phyloP scores from a whole-genome alignment of 1,140 invertebrate genomes.

The Venturia canescens region DNA sequence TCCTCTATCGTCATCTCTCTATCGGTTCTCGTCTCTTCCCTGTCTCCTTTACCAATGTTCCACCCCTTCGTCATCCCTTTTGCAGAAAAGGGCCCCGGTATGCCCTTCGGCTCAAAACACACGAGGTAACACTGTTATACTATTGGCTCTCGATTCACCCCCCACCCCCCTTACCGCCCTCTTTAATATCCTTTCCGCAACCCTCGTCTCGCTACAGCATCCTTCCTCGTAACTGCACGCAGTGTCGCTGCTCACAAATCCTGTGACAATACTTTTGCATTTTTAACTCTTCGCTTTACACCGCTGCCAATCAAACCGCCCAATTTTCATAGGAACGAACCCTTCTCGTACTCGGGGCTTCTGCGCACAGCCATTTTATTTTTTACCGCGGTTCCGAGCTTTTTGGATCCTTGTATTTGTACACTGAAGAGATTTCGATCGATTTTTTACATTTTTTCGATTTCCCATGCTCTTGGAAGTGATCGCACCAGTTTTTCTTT shows the following conservation, averaged over 20 bases:
- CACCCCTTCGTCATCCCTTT: conserved; percentile 74
- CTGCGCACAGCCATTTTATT: neutral
- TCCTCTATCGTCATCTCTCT: conserved; percentile 23
- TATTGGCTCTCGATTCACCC: conserved; percentile 66
- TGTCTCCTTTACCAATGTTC: conserved; percentile 41
- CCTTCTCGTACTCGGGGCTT: too few relatives aligned
- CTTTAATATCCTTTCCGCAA: conserved; percentile 41
- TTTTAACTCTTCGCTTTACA: conserved; percentile 18
- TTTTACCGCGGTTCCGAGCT: neutral
- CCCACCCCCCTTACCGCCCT: conserved; percentile 53
- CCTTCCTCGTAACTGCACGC: conserved; percentile 40
- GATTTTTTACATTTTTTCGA: too few relatives aligned
- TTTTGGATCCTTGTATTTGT: too few relatives aligned
- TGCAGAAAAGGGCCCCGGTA: conserved; percentile 56
- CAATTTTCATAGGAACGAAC: neutral
- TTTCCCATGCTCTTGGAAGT: too few relatives aligned
- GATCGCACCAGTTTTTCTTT: too few relatives aligned
- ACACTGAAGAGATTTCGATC: too few relatives aligned
- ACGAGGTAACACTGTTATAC: conserved; percentile 73
- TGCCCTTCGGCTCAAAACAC: conserved; percentile 68
- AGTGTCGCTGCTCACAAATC: neutral
- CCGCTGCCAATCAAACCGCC: neutral
- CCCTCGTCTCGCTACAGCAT: conserved; percentile 20
- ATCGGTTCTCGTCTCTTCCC: conserved; percentile 15
- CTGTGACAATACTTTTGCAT: conserved; percentile 39